Evolutionary conservation across 2,113 vertebrate genomes (phyloP).

Genomic region (Felis chaus): DNA sequence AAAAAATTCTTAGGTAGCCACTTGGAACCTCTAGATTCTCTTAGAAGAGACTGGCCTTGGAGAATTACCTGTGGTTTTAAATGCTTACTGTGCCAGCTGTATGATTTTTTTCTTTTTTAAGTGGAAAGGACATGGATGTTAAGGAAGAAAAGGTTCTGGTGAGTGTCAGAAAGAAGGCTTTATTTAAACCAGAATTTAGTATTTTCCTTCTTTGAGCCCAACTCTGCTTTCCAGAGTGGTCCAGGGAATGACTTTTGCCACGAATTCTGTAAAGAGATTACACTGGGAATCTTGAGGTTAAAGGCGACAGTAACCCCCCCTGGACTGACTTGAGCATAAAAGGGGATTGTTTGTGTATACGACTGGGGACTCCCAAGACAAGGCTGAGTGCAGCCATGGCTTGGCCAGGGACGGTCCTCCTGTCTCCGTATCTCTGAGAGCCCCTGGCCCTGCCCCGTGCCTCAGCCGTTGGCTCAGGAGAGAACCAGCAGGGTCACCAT

Average conservation of each 20-base stretch:
- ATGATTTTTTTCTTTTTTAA: not conserved
- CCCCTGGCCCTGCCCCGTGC: not conserved
- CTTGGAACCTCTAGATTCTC: not conserved
- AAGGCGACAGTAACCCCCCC: not conserved
- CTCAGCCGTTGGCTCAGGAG: not conserved
- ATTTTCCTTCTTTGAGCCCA: not conserved
- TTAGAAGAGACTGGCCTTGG: not conserved
- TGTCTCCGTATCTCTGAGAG: fast-evolving
- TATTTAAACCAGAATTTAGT: not conserved
- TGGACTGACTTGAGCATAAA: not conserved
- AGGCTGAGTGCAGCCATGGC: not conserved
- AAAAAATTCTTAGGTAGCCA: not conserved
- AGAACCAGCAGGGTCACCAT: too few relatives aligned
- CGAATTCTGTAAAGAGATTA: not conserved
- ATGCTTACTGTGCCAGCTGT: not conserved
- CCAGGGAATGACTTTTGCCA: not conserved
- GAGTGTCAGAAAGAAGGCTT: not conserved
- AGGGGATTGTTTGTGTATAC: not conserved
- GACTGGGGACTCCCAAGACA: not conserved
- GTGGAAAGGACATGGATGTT: not conserved
- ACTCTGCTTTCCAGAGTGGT: not conserved
- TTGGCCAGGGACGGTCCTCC: not conserved
- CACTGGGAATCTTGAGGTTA: not conserved
- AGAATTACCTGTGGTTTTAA: not conserved
- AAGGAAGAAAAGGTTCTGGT: conserved; percentile 14